These are phyloP conservation scores for Agonopterix alstromeriana DNA, from an alignment of 2,888 invertebrate genomes.

Conservation along the genomic window DNA sequence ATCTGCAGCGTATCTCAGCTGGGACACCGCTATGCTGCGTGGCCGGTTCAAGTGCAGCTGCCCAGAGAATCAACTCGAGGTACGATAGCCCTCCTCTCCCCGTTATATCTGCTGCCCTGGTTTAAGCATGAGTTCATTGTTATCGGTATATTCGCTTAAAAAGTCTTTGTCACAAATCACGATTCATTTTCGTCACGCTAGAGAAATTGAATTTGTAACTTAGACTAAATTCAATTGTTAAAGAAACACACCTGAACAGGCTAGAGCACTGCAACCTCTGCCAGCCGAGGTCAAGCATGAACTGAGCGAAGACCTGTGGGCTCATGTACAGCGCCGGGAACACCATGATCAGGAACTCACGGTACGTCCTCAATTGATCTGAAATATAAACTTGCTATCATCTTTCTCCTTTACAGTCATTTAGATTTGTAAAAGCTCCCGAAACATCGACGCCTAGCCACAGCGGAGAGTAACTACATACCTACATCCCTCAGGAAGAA, in stretches of 20 bases:
- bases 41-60: conserved; percentile 79
- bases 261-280: conserved; percentile 47
- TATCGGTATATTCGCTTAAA: neutral
- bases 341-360: conserved; percentile 72
- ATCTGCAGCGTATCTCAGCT: conserved; percentile 82
- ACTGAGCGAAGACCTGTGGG: conserved; percentile 65
- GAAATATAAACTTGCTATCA: conserved; percentile 14
- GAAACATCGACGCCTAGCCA: no score
- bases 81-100: conserved; percentile 72
- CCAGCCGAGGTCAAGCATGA: conserved; percentile 77
- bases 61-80: conserved; percentile 76
- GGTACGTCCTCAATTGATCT: conserved; percentile 77
- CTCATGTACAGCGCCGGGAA: conserved; percentile 78
- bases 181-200: no score
- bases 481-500: no score
- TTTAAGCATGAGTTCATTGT: neutral
- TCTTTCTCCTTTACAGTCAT: no score
- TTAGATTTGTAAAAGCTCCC: no score
- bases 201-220: no score
- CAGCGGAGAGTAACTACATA: neutral
- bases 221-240: no score
- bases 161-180: neutral
- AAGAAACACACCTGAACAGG: conserved; percentile 58
- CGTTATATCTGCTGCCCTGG: conserved; percentile 74
- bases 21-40: conserved; percentile 80